Evolutionary conservation across 2,888 invertebrate genomes (phyloP).

Genomic region (Altica lythri): DNA sequence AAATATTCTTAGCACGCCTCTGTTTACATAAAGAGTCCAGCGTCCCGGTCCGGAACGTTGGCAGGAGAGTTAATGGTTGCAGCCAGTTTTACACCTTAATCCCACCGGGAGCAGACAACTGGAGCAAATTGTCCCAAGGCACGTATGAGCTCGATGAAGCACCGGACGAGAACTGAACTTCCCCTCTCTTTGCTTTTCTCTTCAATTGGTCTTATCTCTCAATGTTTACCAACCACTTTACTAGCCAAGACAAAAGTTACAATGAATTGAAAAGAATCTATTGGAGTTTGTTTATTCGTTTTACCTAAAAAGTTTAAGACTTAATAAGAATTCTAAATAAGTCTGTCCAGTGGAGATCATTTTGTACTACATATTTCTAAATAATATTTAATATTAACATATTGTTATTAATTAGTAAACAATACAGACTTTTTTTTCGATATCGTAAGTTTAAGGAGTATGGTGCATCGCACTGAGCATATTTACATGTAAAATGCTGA

Average conservation of each 20-base stretch:
- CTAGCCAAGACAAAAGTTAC: no score
- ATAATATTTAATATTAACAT: no score
- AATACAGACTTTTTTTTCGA: no score
- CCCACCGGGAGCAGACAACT: conserved; percentile 44
- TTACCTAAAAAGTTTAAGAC: no score
- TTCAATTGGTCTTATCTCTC: neutral
- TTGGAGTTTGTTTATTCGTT: neutral
- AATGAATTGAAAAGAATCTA: no score
- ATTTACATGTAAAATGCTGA: no score
- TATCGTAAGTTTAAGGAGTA: no score
- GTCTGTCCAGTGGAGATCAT: no score
- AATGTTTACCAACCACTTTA: neutral
- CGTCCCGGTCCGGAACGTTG: neutral
- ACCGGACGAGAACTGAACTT: conserved; percentile 19
- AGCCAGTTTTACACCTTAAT: conserved; percentile 50
- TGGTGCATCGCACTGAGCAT: no score
- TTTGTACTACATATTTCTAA: no score
- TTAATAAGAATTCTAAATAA: no score
- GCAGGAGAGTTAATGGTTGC: conserved; percentile 20
- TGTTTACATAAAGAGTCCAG: neutral
- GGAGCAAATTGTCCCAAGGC: conserved; percentile 50
- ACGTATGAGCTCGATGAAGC: conserved; percentile 49
- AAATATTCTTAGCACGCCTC: neutral
- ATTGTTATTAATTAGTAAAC: no score
- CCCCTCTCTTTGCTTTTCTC: neutral